A percentile compares a stretch with the other conserved stretches of the same genome.
Evolutionary conservation across 2,113 vertebrate species (phyloP).

Genomic region (Charina bottae): DNA sequence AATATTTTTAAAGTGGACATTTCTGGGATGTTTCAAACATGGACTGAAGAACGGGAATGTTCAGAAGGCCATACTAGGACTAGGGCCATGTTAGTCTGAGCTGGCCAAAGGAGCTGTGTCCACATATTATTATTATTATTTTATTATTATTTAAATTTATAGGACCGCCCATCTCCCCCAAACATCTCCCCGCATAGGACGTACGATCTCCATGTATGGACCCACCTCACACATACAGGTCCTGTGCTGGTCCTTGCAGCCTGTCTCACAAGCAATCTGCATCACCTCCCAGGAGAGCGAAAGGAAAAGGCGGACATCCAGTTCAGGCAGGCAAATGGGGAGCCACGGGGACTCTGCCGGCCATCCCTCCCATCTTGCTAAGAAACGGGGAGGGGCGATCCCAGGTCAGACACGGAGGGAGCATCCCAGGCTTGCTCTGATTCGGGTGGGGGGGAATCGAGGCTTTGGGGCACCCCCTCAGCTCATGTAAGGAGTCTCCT

Average conservation of each 20-base stretch:
- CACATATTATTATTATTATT: too few relatives aligned
- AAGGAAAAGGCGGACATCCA: neutral
- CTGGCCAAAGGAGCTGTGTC: neutral
- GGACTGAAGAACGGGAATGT: too few relatives aligned
- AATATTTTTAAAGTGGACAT: too few relatives aligned
- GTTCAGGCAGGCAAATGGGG: neutral
- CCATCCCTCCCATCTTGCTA: neutral
- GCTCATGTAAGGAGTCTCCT: too few relatives aligned
- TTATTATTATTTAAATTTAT: too few relatives aligned
- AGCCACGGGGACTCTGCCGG: neutral
- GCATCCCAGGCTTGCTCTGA: neutral
- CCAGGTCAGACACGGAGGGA: neutral
- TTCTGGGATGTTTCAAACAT: too few relatives aligned
- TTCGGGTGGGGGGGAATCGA: neutral
- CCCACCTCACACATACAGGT: neutral
- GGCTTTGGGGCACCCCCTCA: neutral
- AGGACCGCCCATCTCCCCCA: too few relatives aligned
- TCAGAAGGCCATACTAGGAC: neutral
- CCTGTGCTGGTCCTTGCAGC: neutral
- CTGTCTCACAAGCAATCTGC: neutral
- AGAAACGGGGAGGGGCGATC: neutral
- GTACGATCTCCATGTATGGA: neutral
- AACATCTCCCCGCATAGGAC: neutral
- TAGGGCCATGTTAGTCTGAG: neutral
- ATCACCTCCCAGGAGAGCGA: fast-evolving